Evolutionary conservation across 2,113 vertebrate genomes (phyloP).

Genomic region (Ciconia stormi): DNA sequence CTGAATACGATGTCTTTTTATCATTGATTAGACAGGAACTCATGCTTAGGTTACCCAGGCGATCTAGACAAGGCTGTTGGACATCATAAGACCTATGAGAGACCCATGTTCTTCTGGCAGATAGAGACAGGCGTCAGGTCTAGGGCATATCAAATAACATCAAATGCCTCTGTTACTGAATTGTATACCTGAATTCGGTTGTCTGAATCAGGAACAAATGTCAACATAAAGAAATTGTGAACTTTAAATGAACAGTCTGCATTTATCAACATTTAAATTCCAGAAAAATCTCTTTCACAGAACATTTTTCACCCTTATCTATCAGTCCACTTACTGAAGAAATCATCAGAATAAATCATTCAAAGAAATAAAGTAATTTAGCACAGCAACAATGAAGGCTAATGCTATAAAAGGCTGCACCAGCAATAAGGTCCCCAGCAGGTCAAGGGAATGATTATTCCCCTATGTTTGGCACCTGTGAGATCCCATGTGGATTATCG

Average conservation of each 20-base stretch:
- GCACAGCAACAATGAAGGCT: not conserved
- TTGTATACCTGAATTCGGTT: not conserved
- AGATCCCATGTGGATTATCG: not conserved
- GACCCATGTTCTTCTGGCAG: not conserved
- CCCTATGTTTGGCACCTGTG: not conserved
- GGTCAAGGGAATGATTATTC: not conserved
- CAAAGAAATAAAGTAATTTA: not conserved
- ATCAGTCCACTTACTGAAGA: not conserved
- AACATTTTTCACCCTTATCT: not conserved
- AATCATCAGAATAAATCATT: not conserved
- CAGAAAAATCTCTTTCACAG: not conserved
- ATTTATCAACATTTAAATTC: not conserved
- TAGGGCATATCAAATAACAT: not conserved
- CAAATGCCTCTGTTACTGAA: not conserved
- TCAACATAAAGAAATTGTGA: not conserved
- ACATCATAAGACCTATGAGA: not conserved
- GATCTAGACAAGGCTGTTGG: not conserved
- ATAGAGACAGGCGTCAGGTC: not conserved
- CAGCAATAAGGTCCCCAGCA: not conserved
- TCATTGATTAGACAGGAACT: not conserved
- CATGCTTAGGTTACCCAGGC: not conserved
- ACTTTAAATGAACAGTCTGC: not conserved
- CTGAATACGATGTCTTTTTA: not conserved
- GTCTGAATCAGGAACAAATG: not conserved
- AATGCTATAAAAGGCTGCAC: not conserved